Evolutionary conservation across 2,113 vertebrate genomes (phyloP).

Genomic region (Hydrochoerus hydrochaeris): DNA sequence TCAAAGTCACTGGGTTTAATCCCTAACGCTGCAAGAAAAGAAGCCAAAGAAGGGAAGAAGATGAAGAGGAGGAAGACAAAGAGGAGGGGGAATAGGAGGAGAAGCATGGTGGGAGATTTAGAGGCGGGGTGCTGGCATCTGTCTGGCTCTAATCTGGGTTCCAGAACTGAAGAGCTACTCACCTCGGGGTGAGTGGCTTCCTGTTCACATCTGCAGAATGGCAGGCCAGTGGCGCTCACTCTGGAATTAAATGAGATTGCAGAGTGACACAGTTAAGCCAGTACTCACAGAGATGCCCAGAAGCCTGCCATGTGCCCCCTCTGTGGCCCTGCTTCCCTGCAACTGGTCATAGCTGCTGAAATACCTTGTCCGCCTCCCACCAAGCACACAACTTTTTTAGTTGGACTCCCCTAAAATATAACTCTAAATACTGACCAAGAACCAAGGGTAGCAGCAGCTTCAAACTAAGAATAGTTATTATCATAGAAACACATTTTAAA

Average conservation of each 20-base stretch:
- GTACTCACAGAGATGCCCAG: fast-evolving
- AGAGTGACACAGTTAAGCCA: background rate
- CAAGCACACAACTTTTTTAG: background rate
- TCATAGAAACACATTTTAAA: background rate
- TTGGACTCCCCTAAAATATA: background rate
- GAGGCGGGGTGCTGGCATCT: background rate
- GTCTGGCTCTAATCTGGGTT: background rate
- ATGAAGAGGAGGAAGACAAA: background rate
- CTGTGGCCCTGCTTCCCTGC: background rate
- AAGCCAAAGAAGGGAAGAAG: background rate
- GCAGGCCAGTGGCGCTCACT: background rate
- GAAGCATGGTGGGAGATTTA: background rate
- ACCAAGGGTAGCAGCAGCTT: background rate
- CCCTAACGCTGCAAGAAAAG: background rate
- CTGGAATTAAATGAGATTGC: background rate
- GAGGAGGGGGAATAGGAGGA: background rate
- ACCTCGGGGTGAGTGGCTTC: background rate
- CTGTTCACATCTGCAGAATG: background rate
- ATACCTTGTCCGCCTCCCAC: background rate
- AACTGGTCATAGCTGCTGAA: background rate
- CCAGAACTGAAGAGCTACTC: background rate
- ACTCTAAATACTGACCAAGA: background rate
- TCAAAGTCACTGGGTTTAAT: background rate
- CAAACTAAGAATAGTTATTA: background rate
- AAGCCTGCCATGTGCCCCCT: background rate